These are phyloP conservation scores for Gryllus bimaculatus DNA, from an alignment of 1,140 invertebrate species.

Conservation along the genomic window DNA sequence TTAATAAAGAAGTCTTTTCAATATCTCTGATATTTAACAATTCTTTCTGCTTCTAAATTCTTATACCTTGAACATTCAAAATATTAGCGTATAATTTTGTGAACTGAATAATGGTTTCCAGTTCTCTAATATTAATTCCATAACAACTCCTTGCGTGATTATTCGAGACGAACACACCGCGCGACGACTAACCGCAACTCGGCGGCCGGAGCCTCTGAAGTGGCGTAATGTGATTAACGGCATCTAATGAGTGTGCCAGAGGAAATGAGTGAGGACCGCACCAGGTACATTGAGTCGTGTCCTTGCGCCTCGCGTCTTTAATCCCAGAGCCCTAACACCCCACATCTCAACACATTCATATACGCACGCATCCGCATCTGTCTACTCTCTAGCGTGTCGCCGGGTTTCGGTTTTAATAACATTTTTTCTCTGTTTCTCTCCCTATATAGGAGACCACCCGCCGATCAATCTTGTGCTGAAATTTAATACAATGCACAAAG, in stretches of 20 bases:
- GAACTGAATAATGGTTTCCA: too few species aligned
- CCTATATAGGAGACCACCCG: not conserved
- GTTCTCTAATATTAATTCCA: too few species aligned
- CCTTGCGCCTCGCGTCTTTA: not conserved
- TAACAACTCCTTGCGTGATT: too few species aligned
- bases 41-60: too few species aligned
- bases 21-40: too few species aligned
- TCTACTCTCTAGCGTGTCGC: not conserved
- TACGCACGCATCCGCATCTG: too few species aligned
- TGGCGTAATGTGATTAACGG: not conserved
- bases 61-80: too few species aligned
- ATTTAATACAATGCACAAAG: constrained; percentile 5
- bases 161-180: too few species aligned
- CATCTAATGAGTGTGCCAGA: not conserved
- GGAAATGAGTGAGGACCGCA: not conserved
- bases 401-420: not conserved
- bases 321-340: not conserved
- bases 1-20: too few species aligned
- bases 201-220: not conserved
- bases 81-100: too few species aligned
- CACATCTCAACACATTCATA: not conserved
- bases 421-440: constrained; percentile 1
- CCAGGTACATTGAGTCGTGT: not conserved
- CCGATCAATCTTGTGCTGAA: constrained; percentile 3
- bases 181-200: not conserved